A percentile compares a stretch with the other conserved stretches of the same genome.
phyloP scores from a whole-genome alignment of 2,888 invertebrate species.

The Drosophila anomalata region DNA sequence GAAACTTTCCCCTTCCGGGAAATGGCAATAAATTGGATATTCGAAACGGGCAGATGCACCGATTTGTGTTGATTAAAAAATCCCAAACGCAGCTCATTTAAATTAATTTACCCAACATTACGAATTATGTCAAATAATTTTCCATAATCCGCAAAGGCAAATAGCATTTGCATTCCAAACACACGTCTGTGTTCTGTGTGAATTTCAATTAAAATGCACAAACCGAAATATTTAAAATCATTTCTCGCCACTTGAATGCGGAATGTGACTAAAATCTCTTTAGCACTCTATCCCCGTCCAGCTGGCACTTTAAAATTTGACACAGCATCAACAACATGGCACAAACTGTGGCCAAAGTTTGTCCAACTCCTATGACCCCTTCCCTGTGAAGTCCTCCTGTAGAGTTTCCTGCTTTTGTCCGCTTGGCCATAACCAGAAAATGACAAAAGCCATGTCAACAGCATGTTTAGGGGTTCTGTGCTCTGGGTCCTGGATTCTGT shows the following conservation, averaged over 20 bases:
- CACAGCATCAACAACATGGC: slow-evolving; percentile 63
- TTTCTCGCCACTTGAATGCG: slow-evolving; percentile 37
- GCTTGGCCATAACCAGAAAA: slow-evolving; percentile 76
- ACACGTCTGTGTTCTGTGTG: neutral
- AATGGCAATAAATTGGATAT: slow-evolving; percentile 13
- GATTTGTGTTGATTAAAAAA: slow-evolving; percentile 16
- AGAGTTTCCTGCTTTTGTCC: slow-evolving; percentile 62
- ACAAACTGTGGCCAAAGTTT: slow-evolving; percentile 63
- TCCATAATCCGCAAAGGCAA: slow-evolving; percentile 24
- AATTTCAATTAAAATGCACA: slow-evolving; percentile 36
- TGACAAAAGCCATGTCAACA: slow-evolving; percentile 77
- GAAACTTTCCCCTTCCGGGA: slow-evolving; percentile 9
- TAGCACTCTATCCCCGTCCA: neutral
- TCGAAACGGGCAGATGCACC: neutral
- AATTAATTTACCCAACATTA: slow-evolving; percentile 29
- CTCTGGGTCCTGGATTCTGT: slow-evolving; percentile 11
- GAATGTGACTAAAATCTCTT: slow-evolving; percentile 28
- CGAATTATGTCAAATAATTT: slow-evolving; percentile 12
- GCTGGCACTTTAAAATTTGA: slow-evolving; percentile 47
- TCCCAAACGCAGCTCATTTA: slow-evolving; percentile 20
- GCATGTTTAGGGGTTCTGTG: slow-evolving; percentile 63
- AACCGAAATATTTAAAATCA: slow-evolving; percentile 39
- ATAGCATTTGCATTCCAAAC: slow-evolving; percentile 13
- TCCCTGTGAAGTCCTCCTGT: neutral
- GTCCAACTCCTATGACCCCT: slow-evolving; percentile 29